These are phyloP conservation scores for Podarcis muralis DNA, from an alignment of 2,113 vertebrate species.

Conservation along the genomic window DNA sequence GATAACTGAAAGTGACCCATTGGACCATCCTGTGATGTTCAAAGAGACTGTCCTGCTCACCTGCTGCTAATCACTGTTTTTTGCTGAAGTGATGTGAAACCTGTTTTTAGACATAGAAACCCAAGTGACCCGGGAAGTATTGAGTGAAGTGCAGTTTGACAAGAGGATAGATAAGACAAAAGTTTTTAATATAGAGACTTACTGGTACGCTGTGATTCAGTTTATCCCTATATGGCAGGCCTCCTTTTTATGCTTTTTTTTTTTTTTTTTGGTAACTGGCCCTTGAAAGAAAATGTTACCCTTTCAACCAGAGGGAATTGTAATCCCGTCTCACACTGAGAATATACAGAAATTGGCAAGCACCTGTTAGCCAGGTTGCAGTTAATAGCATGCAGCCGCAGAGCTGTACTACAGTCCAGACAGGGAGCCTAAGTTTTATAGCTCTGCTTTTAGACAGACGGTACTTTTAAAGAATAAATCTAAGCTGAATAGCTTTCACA, in stretches of 20 bases:
- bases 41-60: not conserved
- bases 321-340: constrained; percentile 45
- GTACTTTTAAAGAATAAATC: constrained; percentile 66
- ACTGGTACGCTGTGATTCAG: constrained; percentile 38
- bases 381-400: constrained; percentile 62
- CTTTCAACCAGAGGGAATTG: constrained; percentile 60
- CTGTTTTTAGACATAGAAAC: not conserved
- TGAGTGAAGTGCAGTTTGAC: not conserved
- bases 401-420: constrained; percentile 61
- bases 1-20: not conserved
- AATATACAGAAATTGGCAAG: constrained; percentile 62
- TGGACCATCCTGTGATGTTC: not conserved
- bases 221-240: not conserved
- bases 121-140: not conserved
- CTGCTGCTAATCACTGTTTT: not conserved
- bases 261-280: constrained; percentile 18
- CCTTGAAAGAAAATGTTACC: constrained; percentile 30
- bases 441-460: constrained; percentile 61
- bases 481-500: constrained; percentile 58
- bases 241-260: constrained; percentile 23
- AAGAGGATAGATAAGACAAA: not conserved
- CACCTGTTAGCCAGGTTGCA: constrained; percentile 73
- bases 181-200: not conserved
- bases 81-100: not conserved
- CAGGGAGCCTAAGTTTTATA: constrained; percentile 64